Percentiles rank a stretch among this genome's conserved stretches.
These are phyloP conservation scores for Tricholauxania praeusta DNA, from an alignment of 2,888 invertebrate genomes.

Conservation along the genomic window DNA sequence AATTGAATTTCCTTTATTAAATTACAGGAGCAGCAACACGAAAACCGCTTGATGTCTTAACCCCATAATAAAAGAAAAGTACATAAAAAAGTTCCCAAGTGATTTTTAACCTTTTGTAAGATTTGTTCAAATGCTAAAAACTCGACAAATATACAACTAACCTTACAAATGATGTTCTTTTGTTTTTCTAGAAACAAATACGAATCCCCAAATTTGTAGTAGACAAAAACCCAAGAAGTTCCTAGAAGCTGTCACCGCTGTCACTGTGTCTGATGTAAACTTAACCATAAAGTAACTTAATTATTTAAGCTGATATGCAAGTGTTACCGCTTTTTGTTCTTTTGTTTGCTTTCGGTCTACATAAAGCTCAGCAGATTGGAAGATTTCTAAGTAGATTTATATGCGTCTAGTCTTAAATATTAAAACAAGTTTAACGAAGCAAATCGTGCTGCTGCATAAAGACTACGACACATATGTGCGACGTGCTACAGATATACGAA, in stretches of 20 bases:
- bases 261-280: constrained; percentile 23
- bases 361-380: not conserved
- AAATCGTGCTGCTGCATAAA: not conserved
- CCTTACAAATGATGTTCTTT: too few relatives aligned
- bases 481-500: constrained; percentile 19
- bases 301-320: constrained; percentile 26
- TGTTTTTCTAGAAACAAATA: too few relatives aligned
- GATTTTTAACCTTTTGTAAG: too few relatives aligned
- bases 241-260: constrained; percentile 25
- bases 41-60: too few relatives aligned
- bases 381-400: constrained; percentile 26
- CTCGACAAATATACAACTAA: too few relatives aligned
- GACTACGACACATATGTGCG: not conserved
- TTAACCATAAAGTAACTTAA: constrained; percentile 25
- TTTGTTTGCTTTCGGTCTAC: not conserved
- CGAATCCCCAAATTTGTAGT: too few relatives aligned
- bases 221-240: constrained; percentile 17
- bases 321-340: constrained; percentile 20
- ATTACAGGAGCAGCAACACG: too few relatives aligned
- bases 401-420: constrained; percentile 33
- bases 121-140: too few relatives aligned
- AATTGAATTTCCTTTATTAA: too few relatives aligned
- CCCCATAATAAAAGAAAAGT: too few relatives aligned
- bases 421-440: constrained; percentile 27
- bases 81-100: too few relatives aligned